Percentiles rank a stretch among this genome's conserved stretches.
Evolutionary conservation across 1,140 invertebrate species (phyloP).

Genomic region (Lordiphosa stackelbergi): DNA sequence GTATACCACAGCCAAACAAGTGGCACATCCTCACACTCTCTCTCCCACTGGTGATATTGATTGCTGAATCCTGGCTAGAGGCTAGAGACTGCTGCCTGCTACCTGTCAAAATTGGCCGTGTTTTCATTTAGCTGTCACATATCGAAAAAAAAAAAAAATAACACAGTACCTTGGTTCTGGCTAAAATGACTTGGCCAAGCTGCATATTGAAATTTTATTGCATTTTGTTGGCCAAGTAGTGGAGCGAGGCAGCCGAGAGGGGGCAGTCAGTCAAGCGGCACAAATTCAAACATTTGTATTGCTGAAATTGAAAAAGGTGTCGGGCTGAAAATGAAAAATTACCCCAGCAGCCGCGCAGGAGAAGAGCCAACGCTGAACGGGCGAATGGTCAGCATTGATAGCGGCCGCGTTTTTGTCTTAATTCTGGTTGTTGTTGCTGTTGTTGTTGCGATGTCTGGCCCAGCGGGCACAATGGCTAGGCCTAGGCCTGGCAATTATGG

Average conservation of each 20-base stretch:
- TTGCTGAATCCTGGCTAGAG: conserved; percentile 40
- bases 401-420: conserved; percentile 59
- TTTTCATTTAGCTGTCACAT: conserved; percentile 57
- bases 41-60: conserved; percentile 43
- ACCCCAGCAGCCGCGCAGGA: conserved; percentile 13
- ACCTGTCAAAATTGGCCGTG: conserved; percentile 42
- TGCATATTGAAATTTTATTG: conserved; percentile 75
- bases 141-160: neutral
- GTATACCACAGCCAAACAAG: conserved; percentile 56
- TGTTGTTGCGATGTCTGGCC: conserved; percentile 52
- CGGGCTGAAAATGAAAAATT: conserved; percentile 71
- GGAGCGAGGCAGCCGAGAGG: conserved; percentile 4
- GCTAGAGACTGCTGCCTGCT: conserved; percentile 3
- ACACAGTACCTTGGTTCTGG: conserved; percentile 2
- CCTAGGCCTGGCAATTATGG: neutral
- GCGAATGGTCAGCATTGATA: conserved; percentile 59
- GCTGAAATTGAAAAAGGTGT: conserved; percentile 74
- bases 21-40: conserved; percentile 22
- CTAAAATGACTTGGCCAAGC: conserved; percentile 23
- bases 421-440: conserved; percentile 19
- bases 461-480: conserved; percentile 3
- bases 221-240: conserved; percentile 31
- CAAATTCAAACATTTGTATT: conserved; percentile 75
- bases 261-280: conserved; percentile 61
- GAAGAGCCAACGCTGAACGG: conserved; percentile 5